Evolutionary conservation across 2,888 invertebrate genomes (phyloP).

Genomic region (Aethes cnicana): DNA sequence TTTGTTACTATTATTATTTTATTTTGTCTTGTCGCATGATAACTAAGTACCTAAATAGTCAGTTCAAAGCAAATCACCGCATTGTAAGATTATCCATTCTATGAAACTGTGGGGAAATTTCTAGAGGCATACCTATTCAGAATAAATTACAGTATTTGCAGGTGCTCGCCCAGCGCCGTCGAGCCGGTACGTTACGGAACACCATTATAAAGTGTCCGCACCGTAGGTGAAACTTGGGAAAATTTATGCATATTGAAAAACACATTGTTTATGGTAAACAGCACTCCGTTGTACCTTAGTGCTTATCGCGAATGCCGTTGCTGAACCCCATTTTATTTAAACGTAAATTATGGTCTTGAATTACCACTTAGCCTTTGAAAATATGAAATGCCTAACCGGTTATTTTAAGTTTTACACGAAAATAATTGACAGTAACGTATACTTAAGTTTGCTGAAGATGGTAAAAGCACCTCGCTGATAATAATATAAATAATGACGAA

Average conservation of each 20-base stretch:
- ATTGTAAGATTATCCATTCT: slow-evolving; percentile 38
- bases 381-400: slow-evolving; percentile 5
- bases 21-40: neutral
- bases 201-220: slow-evolving; percentile 36
- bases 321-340: slow-evolving; percentile 24
- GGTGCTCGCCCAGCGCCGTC: slow-evolving; percentile 37
- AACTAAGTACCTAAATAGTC: slow-evolving; percentile 26
- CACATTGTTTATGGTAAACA: slow-evolving; percentile 39
- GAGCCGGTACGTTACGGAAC: slow-evolving; percentile 33
- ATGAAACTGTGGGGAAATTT: slow-evolving; percentile 38
- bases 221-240: slow-evolving; percentile 39
- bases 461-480: slow-evolving; percentile 42
- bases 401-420: slow-evolving; percentile 1
- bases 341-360: slow-evolving; percentile 25
- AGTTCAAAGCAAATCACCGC: slow-evolving; percentile 32
- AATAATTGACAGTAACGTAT: slow-evolving; percentile 37
- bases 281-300: slow-evolving; percentile 23
- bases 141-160: slow-evolving; percentile 47
- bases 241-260: slow-evolving; percentile 44
- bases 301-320: slow-evolving; percentile 26
- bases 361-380: slow-evolving; percentile 16
- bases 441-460: slow-evolving; percentile 45
- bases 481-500: slow-evolving; percentile 53
- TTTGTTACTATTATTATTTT: too few relatives aligned
- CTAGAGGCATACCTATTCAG: slow-evolving; percentile 44